Percentiles rank a stretch among this genome's conserved stretches.
phyloP scores from a whole-genome alignment of 2,797 vertebrate species.

The Paedocypris micromegethes region DNA sequence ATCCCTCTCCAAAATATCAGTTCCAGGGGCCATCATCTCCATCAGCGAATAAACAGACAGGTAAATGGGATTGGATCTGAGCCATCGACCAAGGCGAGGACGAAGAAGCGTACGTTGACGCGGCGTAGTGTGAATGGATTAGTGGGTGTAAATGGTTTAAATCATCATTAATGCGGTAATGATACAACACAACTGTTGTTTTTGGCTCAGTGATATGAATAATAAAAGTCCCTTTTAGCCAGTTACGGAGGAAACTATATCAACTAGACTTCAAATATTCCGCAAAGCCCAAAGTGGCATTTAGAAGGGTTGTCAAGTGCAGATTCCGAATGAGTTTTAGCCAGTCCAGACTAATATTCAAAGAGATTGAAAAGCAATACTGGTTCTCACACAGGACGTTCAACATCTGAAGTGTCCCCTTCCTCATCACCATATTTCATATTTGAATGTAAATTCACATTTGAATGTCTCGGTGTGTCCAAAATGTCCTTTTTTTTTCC shows the following conservation, averaged over 20 bases:
- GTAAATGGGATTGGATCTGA: constrained; percentile 69
- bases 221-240: constrained; percentile 19
- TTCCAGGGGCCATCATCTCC: constrained; percentile 73
- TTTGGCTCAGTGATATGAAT: constrained; percentile 47
- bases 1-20: constrained; percentile 76
- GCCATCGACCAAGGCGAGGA: constrained; percentile 65
- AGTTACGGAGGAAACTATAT: background rate
- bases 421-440: constrained; percentile 45
- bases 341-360: constrained; percentile 12
- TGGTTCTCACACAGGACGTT: constrained; percentile 30
- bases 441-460: constrained; percentile 50
- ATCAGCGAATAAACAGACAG: constrained; percentile 69
- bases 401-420: constrained; percentile 34
- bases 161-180: constrained; percentile 49
- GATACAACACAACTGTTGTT: constrained; percentile 33
- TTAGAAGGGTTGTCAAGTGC: constrained; percentile 1
- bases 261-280: constrained; percentile 5
- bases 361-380: constrained; percentile 30
- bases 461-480: constrained; percentile 38
- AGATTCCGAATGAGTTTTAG: constrained; percentile 14
- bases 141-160: constrained; percentile 47
- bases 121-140: constrained; percentile 4
- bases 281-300: background rate
- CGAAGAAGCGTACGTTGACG: constrained; percentile 44
- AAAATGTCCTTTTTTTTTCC: constrained; percentile 33